Evolutionary conservation across 2,113 vertebrate species (phyloP), one percentile per base, ranked within the genome.

Genomic region (Spermophilus dauricus): DNA sequence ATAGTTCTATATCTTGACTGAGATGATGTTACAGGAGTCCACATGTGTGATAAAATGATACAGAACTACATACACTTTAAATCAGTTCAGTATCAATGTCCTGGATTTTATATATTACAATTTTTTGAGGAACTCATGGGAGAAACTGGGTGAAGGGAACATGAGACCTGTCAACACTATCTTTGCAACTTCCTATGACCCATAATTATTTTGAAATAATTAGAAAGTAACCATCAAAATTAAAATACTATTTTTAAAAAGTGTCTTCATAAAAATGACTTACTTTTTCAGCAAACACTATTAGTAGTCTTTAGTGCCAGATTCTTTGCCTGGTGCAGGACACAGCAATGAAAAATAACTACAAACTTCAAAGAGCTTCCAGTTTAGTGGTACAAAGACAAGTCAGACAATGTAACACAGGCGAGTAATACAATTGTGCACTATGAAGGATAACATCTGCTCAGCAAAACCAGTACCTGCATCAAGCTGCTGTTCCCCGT

Each of bases 401-500:
- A 83, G 30, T 73, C 30, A 86, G 75, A 91, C 72, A 72, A 84
- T 2, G 5, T 26, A 93, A 76, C 14, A 81, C 3, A 53, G 63
- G 5, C 24, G 65, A 94, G 42, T 22, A 73, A 70, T 3, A 42
- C 10, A 58, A 73, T 61, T 63, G 14, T 51, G 30, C 24, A 80
- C 63, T 63, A 67, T 13, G 9, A n/a, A 93, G 63, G 95, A 91
- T 72, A 51, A 56, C 67, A 86, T 89, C 56, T 78, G 14, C 48
- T 94, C 58, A 90, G 39, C 51, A 87, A 92, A 95, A 69, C 65
- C 69, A 69, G 82, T 98, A 99, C 99, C 99, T 99, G 98, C 98
- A 91, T 99, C 98, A 98, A 96, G 97, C 85, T 98, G 98, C 98
- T 99, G 98, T 97, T 99, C 99, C 98, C 98, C 98, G 98, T 98